phyloP scores from a whole-genome alignment of 1,140 invertebrate genomes.

The Vanessa tameamea region DNA sequence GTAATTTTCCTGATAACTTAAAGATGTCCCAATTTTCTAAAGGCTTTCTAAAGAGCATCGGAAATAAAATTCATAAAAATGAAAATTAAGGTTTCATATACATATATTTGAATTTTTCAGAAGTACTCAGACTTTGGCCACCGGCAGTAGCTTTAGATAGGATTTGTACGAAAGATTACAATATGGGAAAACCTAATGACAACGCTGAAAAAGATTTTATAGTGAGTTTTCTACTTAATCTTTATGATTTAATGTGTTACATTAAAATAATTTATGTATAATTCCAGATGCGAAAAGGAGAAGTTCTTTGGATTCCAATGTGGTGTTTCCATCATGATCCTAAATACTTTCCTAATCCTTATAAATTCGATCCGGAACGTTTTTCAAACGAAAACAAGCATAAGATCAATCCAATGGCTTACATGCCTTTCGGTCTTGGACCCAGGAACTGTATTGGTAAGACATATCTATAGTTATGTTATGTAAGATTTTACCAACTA shows the following conservation, averaged over 20 bases:
- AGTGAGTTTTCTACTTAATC: slow-evolving; percentile 37
- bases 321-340: slow-evolving; percentile 34
- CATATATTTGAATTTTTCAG: slow-evolving; percentile 44
- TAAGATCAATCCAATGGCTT: slow-evolving; percentile 76
- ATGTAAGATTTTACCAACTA: neutral
- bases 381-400: slow-evolving; percentile 81
- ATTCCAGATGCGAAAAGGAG: slow-evolving; percentile 29
- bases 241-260: neutral
- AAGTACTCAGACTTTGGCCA: slow-evolving; percentile 83
- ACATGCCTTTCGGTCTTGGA: slow-evolving; percentile 83
- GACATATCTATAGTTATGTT: neutral
- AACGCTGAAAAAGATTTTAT: slow-evolving; percentile 44
- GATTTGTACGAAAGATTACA: slow-evolving; percentile 79
- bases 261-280: neutral
- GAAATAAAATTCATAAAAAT: no score
- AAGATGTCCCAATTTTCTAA: no score
- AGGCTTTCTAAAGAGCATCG: no score
- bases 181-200: slow-evolving; percentile 57
- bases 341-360: slow-evolving; percentile 80
- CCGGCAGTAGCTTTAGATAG: slow-evolving; percentile 77
- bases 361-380: slow-evolving; percentile 82
- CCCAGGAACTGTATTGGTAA: slow-evolving; percentile 83
- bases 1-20: slow-evolving; percentile 79
- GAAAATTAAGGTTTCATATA: no score
- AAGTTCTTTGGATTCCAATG: slow-evolving; percentile 12